Percentiles rank a stretch among this genome's conserved stretches.
Conservation (phyloP, 35 echinoderm and acorn worm species). For the Apostichopus japonicus region DNA sequence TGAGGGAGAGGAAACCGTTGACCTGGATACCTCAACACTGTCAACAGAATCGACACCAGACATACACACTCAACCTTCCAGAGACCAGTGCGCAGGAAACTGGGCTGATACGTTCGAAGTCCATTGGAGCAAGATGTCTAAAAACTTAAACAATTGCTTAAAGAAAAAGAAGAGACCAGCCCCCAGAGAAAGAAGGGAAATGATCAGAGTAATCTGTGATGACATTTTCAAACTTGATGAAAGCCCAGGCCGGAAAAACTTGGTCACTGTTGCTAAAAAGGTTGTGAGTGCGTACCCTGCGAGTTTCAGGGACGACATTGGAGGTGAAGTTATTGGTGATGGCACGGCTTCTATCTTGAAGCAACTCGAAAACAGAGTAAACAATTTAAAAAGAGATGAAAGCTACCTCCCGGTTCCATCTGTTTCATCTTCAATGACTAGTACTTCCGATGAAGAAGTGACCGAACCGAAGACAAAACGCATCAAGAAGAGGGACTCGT, state of each 20-base stretch:
- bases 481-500: background rate
- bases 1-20: background rate
- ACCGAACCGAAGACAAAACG: background rate
- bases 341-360: background rate
- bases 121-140: background rate
- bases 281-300: background rate
- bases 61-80: background rate
- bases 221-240: background rate
- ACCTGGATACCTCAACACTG: background rate
- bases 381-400: background rate
- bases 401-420: background rate
- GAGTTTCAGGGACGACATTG: background rate
- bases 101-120: background rate
- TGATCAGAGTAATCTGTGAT: background rate
- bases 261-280: background rate
- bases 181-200: background rate
- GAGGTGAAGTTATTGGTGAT: background rate
- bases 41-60: background rate
- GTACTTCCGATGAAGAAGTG: background rate
- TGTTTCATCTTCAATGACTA: background rate
- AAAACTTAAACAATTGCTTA: background rate
- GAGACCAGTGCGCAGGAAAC: background rate
- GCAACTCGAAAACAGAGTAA: background rate
- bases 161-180: background rate
- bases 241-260: background rate